Conservation (phyloP, 2,113 vertebrate species). For the Psilopogon haemacephalus region DNA sequence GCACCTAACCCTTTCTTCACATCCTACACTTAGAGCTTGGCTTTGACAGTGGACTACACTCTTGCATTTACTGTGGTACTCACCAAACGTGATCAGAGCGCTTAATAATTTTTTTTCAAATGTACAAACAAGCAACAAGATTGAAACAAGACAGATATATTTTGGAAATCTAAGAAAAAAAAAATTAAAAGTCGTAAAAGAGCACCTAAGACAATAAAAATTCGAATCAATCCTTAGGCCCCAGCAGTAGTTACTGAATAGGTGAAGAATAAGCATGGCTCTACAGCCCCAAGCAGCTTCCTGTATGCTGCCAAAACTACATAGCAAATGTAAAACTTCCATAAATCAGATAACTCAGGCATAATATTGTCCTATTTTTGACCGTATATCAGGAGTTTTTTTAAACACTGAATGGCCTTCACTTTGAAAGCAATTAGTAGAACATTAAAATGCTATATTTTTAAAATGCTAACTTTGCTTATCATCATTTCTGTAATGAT, state of each 20-base stretch:
- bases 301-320: background rate
- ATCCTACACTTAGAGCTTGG: background rate
- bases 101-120: background rate
- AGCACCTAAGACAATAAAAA: conserved; percentile 31
- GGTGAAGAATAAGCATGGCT: background rate
- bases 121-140: background rate
- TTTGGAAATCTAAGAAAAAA: background rate
- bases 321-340: background rate
- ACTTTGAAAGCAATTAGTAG: background rate
- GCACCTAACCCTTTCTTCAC: background rate
- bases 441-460: background rate
- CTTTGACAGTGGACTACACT: background rate
- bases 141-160: background rate
- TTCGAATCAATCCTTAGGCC: conserved; percentile 23
- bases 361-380: background rate
- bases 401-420: background rate
- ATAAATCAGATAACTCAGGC: background rate
- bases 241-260: background rate
- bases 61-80: background rate
- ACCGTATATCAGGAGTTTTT: background rate
- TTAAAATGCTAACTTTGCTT: background rate
- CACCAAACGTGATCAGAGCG: background rate
- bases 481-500: background rate
- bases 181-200: background rate
- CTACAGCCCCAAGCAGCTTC: background rate